Conservation (phyloP, 2,113 vertebrate species). For the Mionectes macconnelli region DNA sequence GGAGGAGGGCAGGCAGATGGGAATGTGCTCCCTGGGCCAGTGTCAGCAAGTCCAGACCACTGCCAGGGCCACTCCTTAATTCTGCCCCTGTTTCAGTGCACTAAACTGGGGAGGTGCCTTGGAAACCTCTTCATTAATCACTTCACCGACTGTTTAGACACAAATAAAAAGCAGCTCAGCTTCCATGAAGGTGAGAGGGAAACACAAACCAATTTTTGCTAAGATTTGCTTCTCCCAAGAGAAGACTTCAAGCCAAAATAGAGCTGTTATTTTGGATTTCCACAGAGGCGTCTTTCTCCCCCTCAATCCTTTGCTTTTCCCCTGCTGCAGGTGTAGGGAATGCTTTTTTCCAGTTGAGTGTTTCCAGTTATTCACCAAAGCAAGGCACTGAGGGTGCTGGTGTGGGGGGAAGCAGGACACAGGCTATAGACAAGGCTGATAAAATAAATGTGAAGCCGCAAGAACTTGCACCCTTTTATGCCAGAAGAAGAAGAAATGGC, state of each 20-base stretch:
- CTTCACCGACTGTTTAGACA: not conserved
- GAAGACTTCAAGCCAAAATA: not conserved
- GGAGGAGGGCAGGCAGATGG: not conserved
- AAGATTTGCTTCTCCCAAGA: not conserved
- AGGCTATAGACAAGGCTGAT: not conserved
- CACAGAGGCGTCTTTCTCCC: not conserved
- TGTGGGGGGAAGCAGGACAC: not conserved
- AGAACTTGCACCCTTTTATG: not conserved
- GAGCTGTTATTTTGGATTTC: not conserved
- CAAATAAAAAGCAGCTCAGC: not conserved
- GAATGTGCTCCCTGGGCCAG: not conserved
- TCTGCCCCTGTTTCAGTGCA: not conserved
- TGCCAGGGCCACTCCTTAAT: not conserved
- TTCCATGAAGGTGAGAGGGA: not conserved
- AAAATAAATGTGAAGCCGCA: not conserved
- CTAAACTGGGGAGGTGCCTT: conserved; percentile 3
- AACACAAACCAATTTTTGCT: not conserved
- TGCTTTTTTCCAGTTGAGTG: too few relatives aligned
- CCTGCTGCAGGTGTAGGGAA: not conserved
- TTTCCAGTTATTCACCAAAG: not conserved
- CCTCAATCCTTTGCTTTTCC: not conserved
- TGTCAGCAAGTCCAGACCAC: not conserved
- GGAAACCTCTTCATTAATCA: not conserved
- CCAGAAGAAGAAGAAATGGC: not conserved
- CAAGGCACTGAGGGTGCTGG: too few relatives aligned